phyloP scores from a whole-genome alignment of 2,113 vertebrate genomes.

The Lampris megalopsis region DNA sequence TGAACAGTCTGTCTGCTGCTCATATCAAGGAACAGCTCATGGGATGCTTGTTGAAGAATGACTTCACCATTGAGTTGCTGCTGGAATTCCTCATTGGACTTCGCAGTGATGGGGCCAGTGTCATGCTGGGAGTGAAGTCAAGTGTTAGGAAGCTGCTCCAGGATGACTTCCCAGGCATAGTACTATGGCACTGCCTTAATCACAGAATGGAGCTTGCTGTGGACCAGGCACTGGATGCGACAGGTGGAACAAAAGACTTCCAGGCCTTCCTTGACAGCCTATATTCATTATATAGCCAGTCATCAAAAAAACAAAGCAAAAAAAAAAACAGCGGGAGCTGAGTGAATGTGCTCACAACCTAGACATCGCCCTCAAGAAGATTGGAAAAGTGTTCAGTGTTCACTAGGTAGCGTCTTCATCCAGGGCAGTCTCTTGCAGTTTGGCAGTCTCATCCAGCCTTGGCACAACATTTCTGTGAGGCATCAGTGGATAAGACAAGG shows the following conservation, averaged over 20 bases:
- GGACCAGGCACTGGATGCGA: constrained; percentile 7
- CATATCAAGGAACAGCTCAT: constrained; percentile 14
- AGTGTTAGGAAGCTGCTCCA: constrained; percentile 7
- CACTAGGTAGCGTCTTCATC: not conserved
- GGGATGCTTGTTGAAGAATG: constrained; percentile 4
- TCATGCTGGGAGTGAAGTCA: constrained; percentile 17
- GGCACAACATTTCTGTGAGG: not conserved
- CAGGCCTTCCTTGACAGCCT: not conserved
- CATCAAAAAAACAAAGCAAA: not conserved
- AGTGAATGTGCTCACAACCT: not conserved
- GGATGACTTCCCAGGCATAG: constrained; percentile 1
- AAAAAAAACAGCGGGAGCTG: not conserved
- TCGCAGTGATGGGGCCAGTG: constrained; percentile 19
- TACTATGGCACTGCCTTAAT: constrained; percentile 7
- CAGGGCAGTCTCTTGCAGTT: constrained; percentile 1
- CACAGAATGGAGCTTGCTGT: constrained; percentile 13
- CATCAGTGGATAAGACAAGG: not conserved
- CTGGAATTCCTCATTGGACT: not conserved
- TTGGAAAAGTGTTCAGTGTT: constrained; percentile 6
- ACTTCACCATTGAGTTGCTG: constrained; percentile 14
- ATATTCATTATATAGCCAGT: not conserved
- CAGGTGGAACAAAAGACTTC: constrained; percentile 15
- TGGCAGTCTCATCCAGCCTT: not conserved
- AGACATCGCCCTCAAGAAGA: not conserved
- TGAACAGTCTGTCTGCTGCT: constrained; percentile 8